Percentiles rank a stretch among this genome's conserved stretches.
Conservation (phyloP, 37 sponge, comb jelly and placozoan genomes). For the Bolinopsis microptera region DNA sequence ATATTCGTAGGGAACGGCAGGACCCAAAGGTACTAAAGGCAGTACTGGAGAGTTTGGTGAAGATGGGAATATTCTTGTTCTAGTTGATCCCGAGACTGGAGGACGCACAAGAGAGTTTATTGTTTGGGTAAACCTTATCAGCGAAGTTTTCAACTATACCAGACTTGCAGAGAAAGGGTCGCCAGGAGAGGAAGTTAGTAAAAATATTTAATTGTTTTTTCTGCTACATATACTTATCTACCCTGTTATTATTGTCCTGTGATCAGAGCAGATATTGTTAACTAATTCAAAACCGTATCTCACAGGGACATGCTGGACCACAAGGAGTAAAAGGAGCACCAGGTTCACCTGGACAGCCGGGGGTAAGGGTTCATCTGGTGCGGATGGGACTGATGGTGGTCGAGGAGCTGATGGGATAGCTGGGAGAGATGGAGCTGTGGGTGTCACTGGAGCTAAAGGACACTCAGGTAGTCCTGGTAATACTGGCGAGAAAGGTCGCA, state of each 20-base stretch:
- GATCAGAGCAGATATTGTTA: too few relatives aligned
- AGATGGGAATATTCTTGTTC: not conserved
- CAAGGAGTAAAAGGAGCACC: not conserved
- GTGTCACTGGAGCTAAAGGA: constrained; percentile 10
- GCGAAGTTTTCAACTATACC: not conserved
- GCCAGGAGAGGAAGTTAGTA: not conserved
- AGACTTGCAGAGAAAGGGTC: constrained; percentile 22
- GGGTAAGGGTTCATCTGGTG: not conserved
- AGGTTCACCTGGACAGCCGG: not conserved
- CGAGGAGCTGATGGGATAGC: constrained; percentile 26
- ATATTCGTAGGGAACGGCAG: constrained; percentile 23
- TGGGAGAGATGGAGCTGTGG: not conserved
- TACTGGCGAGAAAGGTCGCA: not conserved
- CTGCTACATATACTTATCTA: not conserved
- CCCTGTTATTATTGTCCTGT: not conserved
- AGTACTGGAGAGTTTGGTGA: not conserved
- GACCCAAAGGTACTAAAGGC: constrained; percentile 38
- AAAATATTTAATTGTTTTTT: not conserved
- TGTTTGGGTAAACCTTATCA: not conserved
- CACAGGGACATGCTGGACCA: not conserved
- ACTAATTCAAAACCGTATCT: too few relatives aligned
- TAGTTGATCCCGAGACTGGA: not conserved
- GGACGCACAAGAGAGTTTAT: not conserved
- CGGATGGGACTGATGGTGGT: not conserved
- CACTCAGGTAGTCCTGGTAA: not conserved